Base-by-base conservation (phyloP, 2,113 vertebrate species). In the Gambusia affinis region DNA sequence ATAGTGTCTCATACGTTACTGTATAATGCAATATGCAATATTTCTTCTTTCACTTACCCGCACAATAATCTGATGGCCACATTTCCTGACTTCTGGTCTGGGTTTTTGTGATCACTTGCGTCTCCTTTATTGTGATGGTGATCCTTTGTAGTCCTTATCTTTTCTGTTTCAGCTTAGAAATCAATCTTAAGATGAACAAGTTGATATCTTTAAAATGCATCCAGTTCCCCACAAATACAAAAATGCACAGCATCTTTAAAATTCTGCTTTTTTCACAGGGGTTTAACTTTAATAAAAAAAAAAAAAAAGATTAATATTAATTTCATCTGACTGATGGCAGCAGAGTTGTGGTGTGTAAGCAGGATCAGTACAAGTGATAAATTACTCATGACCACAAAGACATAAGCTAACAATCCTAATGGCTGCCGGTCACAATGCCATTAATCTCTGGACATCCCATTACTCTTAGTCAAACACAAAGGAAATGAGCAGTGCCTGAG, bases 401-500 rank as follows among this genome's bases (percentile, higher is more conserved):
- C 85, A 85, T 79, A 78, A 86, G 82, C 87, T 85, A 85, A 91
- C 79, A 89, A 67, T 83, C 62, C 76, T 91, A 93, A 92, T 91
- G 87, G 64, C 81, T 51, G 24, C 72, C 85, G 87, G 90, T 92
- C 91, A 87, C 70, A 79, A 8, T 79, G 79, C 66, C 86, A 90
- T 93, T 90, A 82, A 89, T 92, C 91, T 86, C 79, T 68, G 63
- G 76, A 75, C 60, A 78, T 83, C 72, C 66, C 57, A 88, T 92
- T 87, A 87, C 51, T 90, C 78, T 82, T 64, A 39, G 81, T 67
- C 80, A 74, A 73, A 88, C 60, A 33, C 71, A 83, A 72, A 91
- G 90, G 90, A 92, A 93, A 93, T 92, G 75, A 92, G 87, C 28
- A 22, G 27, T 4, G 61, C 35, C 10, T 11, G 35, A 0, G 6